Evolutionary conservation across 2,888 invertebrate genomes (phyloP), one percentile per base, ranked within the genome.

Genomic region (Aromia moschata): DNA sequence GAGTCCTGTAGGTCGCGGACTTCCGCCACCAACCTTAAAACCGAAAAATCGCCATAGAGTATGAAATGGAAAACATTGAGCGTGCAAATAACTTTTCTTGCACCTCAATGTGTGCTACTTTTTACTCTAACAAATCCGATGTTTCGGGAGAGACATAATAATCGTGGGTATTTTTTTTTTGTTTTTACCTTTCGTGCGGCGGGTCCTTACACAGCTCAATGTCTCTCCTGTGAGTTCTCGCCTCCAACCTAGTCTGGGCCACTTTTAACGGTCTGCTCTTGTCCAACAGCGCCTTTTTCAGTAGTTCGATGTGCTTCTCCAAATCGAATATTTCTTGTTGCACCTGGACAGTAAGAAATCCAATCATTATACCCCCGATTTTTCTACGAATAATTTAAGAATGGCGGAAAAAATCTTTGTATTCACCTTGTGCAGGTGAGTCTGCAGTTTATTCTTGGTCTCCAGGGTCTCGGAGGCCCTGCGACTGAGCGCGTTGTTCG

Each of bases 301-400:
- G 81, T 62, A 96, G 81, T 78, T 94, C 94, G 75, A 96, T 88
- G 73, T 94, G 91, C 82, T 94, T 96, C 82, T 96, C 96, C 74
- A 94, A 85, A 77, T 96, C 95, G 78, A 94, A 96, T 72, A 96
- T 88, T 83, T 97, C 96, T 81, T 96, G 95, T 75, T 96, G 93
- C 31, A 92, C 85, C 92, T 93, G 53, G 33, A 16, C 49, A 7
- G 0, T 45, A 49, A 16, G 46, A n/a, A 3, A 36, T 4, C 14
- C 14, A n/a, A 9, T 25, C 49, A 12, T 51, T n/a, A n/a, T n/a
- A n/a, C n/a, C n/a, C n/a, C n/a, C n/a, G n/a, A n/a, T n/a, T n/a
- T n/a, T n/a, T n/a, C n/a, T n/a, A n/a, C n/a, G n/a, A n/a, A n/a
- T n/a, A n/a, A n/a, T n/a, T n/a, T n/a, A n/a, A n/a, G n/a, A n/a